Conservation (phyloP, 1,140 invertebrate species). For the Leptinotarsa texana region DNA sequence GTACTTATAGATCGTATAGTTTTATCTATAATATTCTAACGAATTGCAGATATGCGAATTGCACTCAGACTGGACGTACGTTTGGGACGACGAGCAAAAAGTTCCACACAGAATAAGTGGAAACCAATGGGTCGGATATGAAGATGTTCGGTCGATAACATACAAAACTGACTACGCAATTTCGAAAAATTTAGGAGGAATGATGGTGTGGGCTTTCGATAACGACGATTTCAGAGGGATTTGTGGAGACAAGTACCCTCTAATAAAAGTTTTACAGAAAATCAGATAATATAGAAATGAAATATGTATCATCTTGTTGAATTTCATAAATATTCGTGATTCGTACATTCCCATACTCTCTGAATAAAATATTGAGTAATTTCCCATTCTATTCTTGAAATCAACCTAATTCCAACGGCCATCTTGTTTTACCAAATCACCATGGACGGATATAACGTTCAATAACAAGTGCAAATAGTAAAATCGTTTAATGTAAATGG, state of each 20-base stretch:
- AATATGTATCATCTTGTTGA: too few species aligned
- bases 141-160: constrained; percentile 47
- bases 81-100: constrained; percentile 43
- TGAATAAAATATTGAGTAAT: too few species aligned
- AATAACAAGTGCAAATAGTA: too few species aligned
- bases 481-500: too few species aligned
- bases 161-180: constrained; percentile 58
- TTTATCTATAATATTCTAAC: neutral
- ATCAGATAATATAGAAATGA: neutral
- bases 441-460: too few species aligned
- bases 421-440: too few species aligned
- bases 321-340: too few species aligned
- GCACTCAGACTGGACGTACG: constrained; percentile 51
- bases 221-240: constrained; percentile 71
- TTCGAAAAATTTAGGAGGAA: constrained; percentile 61
- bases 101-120: constrained; percentile 46
- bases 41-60: constrained; percentile 54
- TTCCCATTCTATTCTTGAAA: too few species aligned
- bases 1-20: neutral
- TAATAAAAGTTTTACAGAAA: constrained; percentile 39
- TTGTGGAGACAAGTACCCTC: constrained; percentile 55
- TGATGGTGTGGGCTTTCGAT: constrained; percentile 76
- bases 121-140: constrained; percentile 54
- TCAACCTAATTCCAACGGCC: too few species aligned
- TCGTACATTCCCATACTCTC: too few species aligned